These are phyloP conservation scores for Colius striatus DNA, from an alignment of 2,113 vertebrate species.

Conservation along the genomic window DNA sequence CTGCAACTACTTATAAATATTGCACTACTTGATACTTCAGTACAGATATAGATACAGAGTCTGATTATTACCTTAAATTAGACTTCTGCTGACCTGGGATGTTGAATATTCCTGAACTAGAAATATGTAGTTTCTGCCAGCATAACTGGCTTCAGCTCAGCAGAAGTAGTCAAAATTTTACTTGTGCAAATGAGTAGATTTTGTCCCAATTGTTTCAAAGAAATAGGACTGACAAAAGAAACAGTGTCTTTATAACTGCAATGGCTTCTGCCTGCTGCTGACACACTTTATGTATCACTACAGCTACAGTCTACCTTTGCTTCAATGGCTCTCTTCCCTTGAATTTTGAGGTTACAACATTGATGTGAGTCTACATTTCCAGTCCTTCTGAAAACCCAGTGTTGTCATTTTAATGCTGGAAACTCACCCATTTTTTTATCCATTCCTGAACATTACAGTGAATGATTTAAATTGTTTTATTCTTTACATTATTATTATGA, in stretches of 20 bases:
- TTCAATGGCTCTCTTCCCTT: not conserved
- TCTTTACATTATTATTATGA: not conserved
- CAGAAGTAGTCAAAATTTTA: not conserved
- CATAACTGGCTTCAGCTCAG: not conserved
- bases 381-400: not conserved
- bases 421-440: not conserved
- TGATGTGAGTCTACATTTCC: not conserved
- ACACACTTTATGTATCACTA: not conserved
- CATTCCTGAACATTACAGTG: not conserved
- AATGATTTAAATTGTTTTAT: not conserved
- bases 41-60: not conserved
- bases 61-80: not conserved
- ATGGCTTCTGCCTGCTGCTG: not conserved
- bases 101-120: not conserved
- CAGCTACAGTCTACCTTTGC: not conserved
- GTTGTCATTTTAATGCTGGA: not conserved
- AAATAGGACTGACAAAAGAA: not conserved
- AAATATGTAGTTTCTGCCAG: not conserved
- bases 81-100: not conserved
- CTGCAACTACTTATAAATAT: not conserved
- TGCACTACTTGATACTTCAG: not conserved
- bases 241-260: not conserved
- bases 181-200: not conserved
- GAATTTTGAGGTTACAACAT: not conserved
- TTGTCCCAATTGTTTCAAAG: not conserved